Base-by-base conservation (phyloP, 2,797 vertebrate genomes). In the Xenentodon cancila region DNA sequence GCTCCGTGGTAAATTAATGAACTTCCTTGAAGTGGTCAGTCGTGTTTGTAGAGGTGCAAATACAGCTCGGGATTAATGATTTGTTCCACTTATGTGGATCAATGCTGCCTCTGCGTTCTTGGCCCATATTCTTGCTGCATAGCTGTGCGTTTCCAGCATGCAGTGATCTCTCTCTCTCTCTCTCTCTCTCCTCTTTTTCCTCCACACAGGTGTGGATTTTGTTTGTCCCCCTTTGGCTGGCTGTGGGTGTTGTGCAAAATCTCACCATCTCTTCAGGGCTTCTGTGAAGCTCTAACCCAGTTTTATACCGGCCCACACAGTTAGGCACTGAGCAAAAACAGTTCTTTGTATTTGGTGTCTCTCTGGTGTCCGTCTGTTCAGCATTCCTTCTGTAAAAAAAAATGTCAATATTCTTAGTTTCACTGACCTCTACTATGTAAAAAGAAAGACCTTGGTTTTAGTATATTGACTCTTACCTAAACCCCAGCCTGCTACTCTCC, bases 1-100 rank as follows among this genome's bases (percentile, higher is more conserved):
- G 56, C 74, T 74, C 46, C 50, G 71, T 48, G 27, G 57, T 57
- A 61, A 78, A 72, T 63, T 25, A 77, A 79, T 81, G 65, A 81
- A 83, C 70, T 80, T 83, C 64, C 66, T 66, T 61, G 47, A 68
- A 77, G 68, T 68, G 61, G 80, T 52, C 66, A 48, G 71, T 73
- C 18, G 47, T 58, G 47, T 75, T 64, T 75, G 63, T 79, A 51
- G 7, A 25, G 44, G 63, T 60, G 65, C 54, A 68, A 62, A 68
- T 30, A 60, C 72, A 59, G 71, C 59, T 60, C 17, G 44, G 59
- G 34, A 69, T 71, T 75, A 83, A 82, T 65, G 80, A 75, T 86
- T 75, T 65, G 71, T 77, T 56, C 18, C 51, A 73, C 20, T 43
- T 19, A 49, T 73, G 71, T 54, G n/a, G 68, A 75, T 80, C 74